phyloP scores from a whole-genome alignment of 1,140 invertebrate species.

The Ceratitis capitata region DNA sequence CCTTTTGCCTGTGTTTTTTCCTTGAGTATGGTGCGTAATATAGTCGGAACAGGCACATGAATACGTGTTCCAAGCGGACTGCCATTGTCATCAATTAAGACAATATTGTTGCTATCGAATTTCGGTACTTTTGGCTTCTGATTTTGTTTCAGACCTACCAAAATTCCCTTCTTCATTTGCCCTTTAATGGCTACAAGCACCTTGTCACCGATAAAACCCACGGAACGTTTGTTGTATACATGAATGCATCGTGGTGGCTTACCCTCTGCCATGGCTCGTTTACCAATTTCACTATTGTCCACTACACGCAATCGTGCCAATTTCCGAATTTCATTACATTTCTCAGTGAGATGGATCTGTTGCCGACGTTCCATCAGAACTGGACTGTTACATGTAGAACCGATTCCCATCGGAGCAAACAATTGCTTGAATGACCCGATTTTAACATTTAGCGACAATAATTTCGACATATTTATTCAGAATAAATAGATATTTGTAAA shows the following conservation, averaged over 20 bases:
- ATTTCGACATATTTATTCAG: not conserved
- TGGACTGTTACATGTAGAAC: not conserved
- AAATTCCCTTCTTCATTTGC: constrained; percentile 94
- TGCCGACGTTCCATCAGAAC: constrained; percentile 15
- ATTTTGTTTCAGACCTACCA: constrained; percentile 91
- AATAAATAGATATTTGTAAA: not conserved
- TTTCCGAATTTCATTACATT: constrained; percentile 73
- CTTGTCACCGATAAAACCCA: constrained; percentile 78
- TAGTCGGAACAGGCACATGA: constrained; percentile 92
- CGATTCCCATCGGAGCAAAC: not conserved
- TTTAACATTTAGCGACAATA: not conserved
- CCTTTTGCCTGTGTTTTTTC: constrained; percentile 84
- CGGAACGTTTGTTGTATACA: constrained; percentile 83
- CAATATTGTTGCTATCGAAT: constrained; percentile 97
- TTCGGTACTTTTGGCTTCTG: constrained; percentile 86
- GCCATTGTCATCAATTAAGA: constrained; percentile 94
- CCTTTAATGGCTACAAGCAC: constrained; percentile 96
- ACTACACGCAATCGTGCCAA: constrained; percentile 87
- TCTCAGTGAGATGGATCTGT: constrained; percentile 69
- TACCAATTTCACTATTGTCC: constrained; percentile 95
- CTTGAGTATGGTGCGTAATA: constrained; percentile 87
- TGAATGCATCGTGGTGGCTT: constrained; percentile 90
- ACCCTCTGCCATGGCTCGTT: constrained; percentile 91
- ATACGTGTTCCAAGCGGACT: constrained; percentile 93
- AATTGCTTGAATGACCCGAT: not conserved